A percentile compares a stretch with the other conserved stretches of the same genome.
phyloP scores from a whole-genome alignment of 2,113 vertebrate genomes.

The Sakesphorus luctuosus region DNA sequence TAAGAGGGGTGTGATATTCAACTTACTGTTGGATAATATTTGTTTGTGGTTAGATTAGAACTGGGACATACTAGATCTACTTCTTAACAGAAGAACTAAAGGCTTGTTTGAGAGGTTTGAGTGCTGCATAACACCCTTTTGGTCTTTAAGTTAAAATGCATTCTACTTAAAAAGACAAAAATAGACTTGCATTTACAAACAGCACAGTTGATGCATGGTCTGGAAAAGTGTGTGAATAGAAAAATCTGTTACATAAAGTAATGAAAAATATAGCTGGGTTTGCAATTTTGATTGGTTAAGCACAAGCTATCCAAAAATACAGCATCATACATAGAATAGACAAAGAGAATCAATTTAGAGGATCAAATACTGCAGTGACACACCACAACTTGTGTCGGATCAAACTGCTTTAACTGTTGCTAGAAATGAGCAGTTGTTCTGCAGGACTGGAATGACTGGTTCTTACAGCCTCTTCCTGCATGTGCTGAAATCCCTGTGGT shows the following conservation, averaged over 20 bases:
- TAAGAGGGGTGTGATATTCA: not conserved
- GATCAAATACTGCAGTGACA: not conserved
- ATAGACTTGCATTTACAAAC: not conserved
- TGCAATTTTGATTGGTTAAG: not conserved
- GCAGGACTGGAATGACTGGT: not conserved
- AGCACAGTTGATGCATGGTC: not conserved
- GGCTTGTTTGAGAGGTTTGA: not conserved
- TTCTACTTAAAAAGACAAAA: not conserved
- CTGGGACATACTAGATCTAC: not conserved
- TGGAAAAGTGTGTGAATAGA: not conserved
- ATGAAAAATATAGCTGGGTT: not conserved
- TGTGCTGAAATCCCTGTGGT: not conserved
- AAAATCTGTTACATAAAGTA: not conserved
- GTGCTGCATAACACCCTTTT: not conserved
- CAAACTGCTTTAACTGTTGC: not conserved
- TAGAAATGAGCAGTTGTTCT: not conserved
- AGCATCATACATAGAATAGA: not conserved
- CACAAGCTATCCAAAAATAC: not conserved
- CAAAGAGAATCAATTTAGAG: not conserved
- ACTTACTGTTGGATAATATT: not conserved
- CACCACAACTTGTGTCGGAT: not conserved
- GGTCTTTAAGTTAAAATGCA: not conserved
- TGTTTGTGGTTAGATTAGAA: not conserved
- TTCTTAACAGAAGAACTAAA: not conserved
- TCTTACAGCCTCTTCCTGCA: not conserved